Base-by-base conservation (phyloP, 2,888 invertebrate genomes). In the Azorinus chamasolen region DNA sequence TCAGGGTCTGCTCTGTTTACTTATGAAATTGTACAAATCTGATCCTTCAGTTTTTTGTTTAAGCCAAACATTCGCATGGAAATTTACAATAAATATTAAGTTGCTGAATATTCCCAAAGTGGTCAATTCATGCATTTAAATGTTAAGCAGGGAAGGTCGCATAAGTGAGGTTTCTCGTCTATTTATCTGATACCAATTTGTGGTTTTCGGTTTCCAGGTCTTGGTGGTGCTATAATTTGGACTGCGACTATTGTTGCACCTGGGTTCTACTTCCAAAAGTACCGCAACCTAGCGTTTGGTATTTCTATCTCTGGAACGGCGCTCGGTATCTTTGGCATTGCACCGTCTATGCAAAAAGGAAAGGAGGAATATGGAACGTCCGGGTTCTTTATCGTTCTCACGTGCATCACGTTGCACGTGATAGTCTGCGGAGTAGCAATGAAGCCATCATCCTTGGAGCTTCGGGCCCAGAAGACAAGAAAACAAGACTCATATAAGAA, bases 201-300 rank as follows among this genome's bases (percentile, higher is more conserved):
- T n/a, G n/a, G n/a, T n/a, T n/a, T n/a, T n/a, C n/a, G n/a, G n/a
- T 50, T 41, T 46, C 10, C 46, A 78, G 72, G 72, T 43, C 45
- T 78, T 12, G 78, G 72, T 22, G 72, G 78, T 1, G 78, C 78
- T 2, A 32, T 55, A 2, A 68, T 68, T 16, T 78, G 78, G 78
- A 78, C 78, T 24, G 66, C 78, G 2, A 64, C 61, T 22, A 72
- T 78, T 72, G 45, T 72, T 24, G 68, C 63, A 1, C 63, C 59
- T 5, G 59, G 58, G 16, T 72, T 72, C 54, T 50, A 71, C 54
- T 77, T 77, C 48, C 45, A 68, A n/a, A 51, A 50, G 45, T 77
- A 77, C 58, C 58, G 71, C 0, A 76, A 71, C 27, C 14, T 72
- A 4, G 71, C 71, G 10, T 58, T 58, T 25, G 77, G 77, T 20